Percentiles rank a stretch among this genome's conserved stretches.
phyloP scores from a whole-genome alignment of 2,888 invertebrate species.

The Caenorhabditis sp. region DNA sequence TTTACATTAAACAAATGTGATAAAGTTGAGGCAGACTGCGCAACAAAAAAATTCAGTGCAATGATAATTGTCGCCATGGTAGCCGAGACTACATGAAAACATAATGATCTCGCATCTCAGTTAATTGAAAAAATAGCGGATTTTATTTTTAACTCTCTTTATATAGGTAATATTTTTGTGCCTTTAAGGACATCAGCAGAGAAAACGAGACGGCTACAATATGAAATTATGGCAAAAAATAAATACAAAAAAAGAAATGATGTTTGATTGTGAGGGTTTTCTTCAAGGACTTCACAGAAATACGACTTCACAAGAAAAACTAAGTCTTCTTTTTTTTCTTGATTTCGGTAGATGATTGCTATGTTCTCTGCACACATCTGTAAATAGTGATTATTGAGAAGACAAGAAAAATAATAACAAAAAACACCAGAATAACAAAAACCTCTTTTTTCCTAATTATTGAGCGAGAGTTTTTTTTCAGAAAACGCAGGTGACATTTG shows the following conservation, averaged over 20 bases:
- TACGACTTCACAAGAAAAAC: neutral
- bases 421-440: no score
- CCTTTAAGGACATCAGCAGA: no score
- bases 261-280: neutral
- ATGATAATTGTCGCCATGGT: neutral
- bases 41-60: neutral
- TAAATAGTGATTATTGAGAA: constrained; percentile 11
- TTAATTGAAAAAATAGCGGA: neutral
- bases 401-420: no score
- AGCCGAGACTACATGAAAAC: neutral
- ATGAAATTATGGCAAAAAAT: no score
- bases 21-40: neutral
- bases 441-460: neutral
- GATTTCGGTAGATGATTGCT: neutral
- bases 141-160: no score
- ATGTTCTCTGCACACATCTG: constrained; percentile 44
- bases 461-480: neutral
- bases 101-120: neutral
- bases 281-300: neutral
- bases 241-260: no score
- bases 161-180: no score
- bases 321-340: neutral
- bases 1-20: neutral
- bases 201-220: no score
- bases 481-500: no score